A percentile compares a stretch with the other conserved stretches of the same genome.
phyloP scores from a whole-genome alignment of 2,888 invertebrate species.

The Pandemis cinnamomeana region DNA sequence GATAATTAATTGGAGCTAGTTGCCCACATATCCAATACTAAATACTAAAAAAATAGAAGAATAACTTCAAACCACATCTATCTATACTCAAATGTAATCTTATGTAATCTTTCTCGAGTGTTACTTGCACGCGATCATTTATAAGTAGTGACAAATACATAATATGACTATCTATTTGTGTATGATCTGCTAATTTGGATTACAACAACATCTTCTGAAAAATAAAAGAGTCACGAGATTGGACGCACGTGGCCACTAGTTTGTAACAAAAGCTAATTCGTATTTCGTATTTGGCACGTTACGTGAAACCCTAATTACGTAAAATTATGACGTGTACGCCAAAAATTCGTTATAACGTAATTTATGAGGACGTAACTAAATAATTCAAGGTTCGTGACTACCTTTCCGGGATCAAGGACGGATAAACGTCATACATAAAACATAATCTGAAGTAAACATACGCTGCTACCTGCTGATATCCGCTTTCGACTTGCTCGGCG shows the following conservation, averaged over 20 bases:
- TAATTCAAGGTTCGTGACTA: neutral
- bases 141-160: neutral
- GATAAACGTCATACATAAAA: slow-evolving; percentile 9
- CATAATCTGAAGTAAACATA: slow-evolving; percentile 6
- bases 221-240: slow-evolving; percentile 16
- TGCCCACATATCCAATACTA: neutral
- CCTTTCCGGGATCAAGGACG: slow-evolving; percentile 3
- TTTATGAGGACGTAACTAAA: slow-evolving; percentile 1
- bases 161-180: neutral
- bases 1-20: neutral
- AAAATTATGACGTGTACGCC: slow-evolving; percentile 10
- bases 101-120: neutral
- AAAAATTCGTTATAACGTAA: slow-evolving; percentile 1
- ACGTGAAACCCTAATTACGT: slow-evolving; percentile 26
- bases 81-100: no score
- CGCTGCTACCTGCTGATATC: slow-evolving; percentile 1
- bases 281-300: slow-evolving; percentile 23
- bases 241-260: slow-evolving; percentile 14
- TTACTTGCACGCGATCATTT: neutral
- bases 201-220: neutral
- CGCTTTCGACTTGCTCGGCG: neutral
- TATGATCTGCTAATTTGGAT: neutral
- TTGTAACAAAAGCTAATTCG: slow-evolving; percentile 20
- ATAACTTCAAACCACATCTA: no score
- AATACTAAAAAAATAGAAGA: no score